Conservation (phyloP, 1,140 invertebrate species). For the Gryon sp. region DNA sequence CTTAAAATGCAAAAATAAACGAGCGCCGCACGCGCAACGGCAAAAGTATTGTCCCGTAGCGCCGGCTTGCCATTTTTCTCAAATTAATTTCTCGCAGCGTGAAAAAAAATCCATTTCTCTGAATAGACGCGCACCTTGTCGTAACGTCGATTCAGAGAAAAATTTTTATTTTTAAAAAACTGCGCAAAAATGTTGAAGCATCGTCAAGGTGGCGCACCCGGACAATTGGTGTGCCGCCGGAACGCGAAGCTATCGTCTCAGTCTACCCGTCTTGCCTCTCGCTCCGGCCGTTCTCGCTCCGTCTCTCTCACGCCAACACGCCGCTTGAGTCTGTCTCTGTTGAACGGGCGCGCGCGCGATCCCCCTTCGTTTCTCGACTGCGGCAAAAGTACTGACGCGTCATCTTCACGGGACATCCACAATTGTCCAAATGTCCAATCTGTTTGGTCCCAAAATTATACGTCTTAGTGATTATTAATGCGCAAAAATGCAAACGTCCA, state of each 20-base stretch:
- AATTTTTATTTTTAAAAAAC: slow-evolving; percentile 59
- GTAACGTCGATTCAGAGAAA: slow-evolving; percentile 68
- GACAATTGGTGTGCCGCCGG: slow-evolving; percentile 69
- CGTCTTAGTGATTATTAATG: no score
- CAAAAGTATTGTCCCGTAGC: slow-evolving; percentile 67
- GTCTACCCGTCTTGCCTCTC: slow-evolving; percentile 69
- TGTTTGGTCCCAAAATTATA: no score
- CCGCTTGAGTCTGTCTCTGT: slow-evolving; percentile 18
- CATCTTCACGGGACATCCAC: slow-evolving; percentile 26
- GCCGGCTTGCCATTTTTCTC: slow-evolving; percentile 54
- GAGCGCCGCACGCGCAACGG: slow-evolving; percentile 66
- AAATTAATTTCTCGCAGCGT: slow-evolving; percentile 31
- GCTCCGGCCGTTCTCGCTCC: slow-evolving; percentile 24
- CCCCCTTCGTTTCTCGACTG: slow-evolving; percentile 40
- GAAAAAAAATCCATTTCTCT: slow-evolving; percentile 73
- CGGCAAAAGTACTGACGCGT: slow-evolving; percentile 29
- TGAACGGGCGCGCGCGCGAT: slow-evolving; percentile 57
- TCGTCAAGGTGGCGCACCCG: slow-evolving; percentile 17
- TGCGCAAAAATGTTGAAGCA: slow-evolving; percentile 58
- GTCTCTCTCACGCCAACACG: slow-evolving; percentile 12
- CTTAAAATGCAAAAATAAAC: slow-evolving; percentile 79
- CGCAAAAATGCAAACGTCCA: no score
- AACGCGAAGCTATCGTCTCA: slow-evolving; percentile 75
- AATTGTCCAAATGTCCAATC: no score
- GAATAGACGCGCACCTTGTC: not conserved